Percentiles rank a stretch among this genome's conserved stretches.
Evolutionary conservation across 2,888 invertebrate species (phyloP).

Genomic region (Ophion costatus): DNA sequence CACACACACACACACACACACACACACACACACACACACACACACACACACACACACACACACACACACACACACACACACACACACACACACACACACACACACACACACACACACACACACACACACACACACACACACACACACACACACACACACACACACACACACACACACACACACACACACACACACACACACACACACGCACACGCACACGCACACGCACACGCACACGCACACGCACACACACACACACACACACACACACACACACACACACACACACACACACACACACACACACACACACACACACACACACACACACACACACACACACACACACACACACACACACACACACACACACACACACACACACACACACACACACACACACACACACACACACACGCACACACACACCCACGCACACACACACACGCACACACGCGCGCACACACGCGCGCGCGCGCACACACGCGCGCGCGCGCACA

Average conservation of each 20-base stretch:
- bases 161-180: constrained; percentile 6
- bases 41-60: too few relatives aligned
- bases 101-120: not conserved
- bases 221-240: constrained; percentile 5
- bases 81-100: constrained; percentile 9
- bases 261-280: constrained; percentile 1
- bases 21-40: too few relatives aligned
- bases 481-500: not conserved
- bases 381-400: constrained; percentile 9
- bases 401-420: constrained; percentile 3
- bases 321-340: constrained; percentile 5
- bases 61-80: too few relatives aligned
- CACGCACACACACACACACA: constrained; percentile 7
- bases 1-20: too few relatives aligned
- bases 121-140: not conserved
- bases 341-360: not conserved
- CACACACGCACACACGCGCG: not conserved
- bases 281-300: constrained; percentile 2
- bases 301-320: constrained; percentile 7
- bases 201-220: not conserved
- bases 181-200: constrained; percentile 1
- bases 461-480: constrained; percentile 4
- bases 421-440: not conserved
- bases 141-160: constrained; percentile 6
- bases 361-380: constrained; percentile 3